These are phyloP conservation scores for Ctenomys sociabilis DNA, from an alignment of 2,113 vertebrate genomes.

Conservation along the genomic window DNA sequence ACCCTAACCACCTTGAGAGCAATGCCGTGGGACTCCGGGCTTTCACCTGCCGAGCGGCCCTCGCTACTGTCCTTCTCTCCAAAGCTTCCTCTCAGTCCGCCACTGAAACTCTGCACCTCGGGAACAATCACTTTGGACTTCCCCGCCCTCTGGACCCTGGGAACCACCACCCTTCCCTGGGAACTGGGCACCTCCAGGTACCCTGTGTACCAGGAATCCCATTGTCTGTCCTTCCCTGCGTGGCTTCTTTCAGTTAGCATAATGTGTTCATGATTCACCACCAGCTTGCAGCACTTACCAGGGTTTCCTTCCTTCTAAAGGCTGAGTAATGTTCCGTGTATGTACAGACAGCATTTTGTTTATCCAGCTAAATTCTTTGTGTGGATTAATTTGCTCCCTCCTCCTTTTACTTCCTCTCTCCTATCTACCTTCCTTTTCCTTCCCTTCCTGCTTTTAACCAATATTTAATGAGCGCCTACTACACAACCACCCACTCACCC, in stretches of 20 bases:
- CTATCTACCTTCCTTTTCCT: not conserved
- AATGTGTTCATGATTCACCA: not conserved
- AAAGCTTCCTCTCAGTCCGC: not conserved
- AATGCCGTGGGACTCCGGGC: not conserved
- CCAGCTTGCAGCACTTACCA: accelerated
- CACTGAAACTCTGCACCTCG: not conserved
- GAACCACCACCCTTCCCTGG: accelerated
- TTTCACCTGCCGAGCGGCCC: accelerated
- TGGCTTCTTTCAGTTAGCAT: not conserved
- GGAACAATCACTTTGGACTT: not conserved
- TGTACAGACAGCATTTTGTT: not conserved
- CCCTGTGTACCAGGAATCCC: accelerated
- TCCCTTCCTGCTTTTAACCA: not conserved
- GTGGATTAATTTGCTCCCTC: not conserved
- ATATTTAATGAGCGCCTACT: not conserved
- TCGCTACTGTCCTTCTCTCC: accelerated
- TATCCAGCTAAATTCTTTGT: not conserved
- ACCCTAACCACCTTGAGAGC: not conserved
- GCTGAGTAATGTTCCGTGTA: not conserved
- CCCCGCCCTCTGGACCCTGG: not conserved
- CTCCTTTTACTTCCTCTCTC: too few species aligned
- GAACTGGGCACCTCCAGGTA: not conserved
- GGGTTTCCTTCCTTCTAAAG: not conserved
- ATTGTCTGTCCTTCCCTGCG: not conserved
- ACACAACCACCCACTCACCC: not conserved